phyloP scores from a whole-genome alignment of 2,797 vertebrate species.

The Phyllotis vaccarum region DNA sequence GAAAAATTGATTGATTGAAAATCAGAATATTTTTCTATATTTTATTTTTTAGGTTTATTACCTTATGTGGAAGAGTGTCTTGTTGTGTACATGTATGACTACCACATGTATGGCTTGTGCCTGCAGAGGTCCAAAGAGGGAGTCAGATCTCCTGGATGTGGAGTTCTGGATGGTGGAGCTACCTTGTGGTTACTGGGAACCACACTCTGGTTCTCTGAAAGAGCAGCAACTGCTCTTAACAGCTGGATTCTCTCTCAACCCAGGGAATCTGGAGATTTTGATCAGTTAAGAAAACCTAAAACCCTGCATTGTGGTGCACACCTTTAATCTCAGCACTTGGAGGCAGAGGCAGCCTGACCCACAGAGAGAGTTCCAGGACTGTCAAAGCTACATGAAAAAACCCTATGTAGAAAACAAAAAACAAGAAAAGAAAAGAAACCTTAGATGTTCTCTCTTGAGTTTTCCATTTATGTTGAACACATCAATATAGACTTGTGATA shows the following conservation, averaged over 20 bases:
- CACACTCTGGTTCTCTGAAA: not conserved
- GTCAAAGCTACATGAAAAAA: not conserved
- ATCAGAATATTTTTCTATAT: not conserved
- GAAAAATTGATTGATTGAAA: too few species aligned
- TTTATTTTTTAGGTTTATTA: not conserved
- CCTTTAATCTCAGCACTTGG: not conserved
- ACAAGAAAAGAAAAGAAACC: not conserved
- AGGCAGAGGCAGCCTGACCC: not conserved
- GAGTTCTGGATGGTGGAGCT: not conserved
- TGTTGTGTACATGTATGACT: not conserved
- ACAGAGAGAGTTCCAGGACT: not conserved
- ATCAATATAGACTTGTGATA: not conserved
- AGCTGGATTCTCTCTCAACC: not conserved
- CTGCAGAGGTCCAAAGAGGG: not conserved
- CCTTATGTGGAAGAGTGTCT: not conserved
- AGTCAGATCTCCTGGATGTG: too few species aligned
- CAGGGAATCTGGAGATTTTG: not conserved
- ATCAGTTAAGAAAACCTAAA: not conserved
- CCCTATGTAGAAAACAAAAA: not conserved
- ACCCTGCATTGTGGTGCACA: not conserved
- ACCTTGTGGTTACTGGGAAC: not conserved
- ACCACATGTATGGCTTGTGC: not conserved
- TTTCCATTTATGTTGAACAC: constrained; percentile 12
- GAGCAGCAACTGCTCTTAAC: not conserved
- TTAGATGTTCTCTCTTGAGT: not conserved